Base-by-base conservation (phyloP, 2,113 vertebrate genomes). In the Pachyramphus minor region DNA sequence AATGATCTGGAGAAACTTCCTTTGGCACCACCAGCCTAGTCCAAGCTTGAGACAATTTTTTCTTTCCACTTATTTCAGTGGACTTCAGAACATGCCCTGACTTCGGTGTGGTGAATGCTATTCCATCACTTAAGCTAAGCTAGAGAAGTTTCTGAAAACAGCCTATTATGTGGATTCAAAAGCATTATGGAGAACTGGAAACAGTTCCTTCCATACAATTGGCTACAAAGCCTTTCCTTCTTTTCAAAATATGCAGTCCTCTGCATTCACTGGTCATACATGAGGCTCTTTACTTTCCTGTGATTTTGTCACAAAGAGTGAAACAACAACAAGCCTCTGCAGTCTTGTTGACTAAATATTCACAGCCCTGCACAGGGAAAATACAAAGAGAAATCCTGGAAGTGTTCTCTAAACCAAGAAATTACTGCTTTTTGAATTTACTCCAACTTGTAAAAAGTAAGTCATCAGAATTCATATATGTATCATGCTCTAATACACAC, bases 1-100 rank as follows among this genome's bases (percentile, higher is more conserved):
- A 83, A 19, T 8, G 82, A 71, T 80, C 85, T 74, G 35, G 68
- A 93, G 72, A 92, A 88, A 68, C 79, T 90, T 94, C 95, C 47
- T 84, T 63, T 88, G 88, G 69, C 88, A 78, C 19, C 64, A 42
- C 25, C 60, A 91, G 56, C 18, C 50, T 68, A 79, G 50, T 69
- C 49, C 37, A 87, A 91, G 59, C 30, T 64, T 19, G 47, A 95
- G 82, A 89, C 69, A 41, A 58, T 22, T 64, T 84, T 49, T 39
- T 64, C 41, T 24, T 28, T 79, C 14, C 25, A 39, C 4, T 89
- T 74, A 67, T 49, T 95, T 84, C 87, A 81, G 35, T 49, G 78
- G 67, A 53, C 77, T 60, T 63, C n/a, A 90, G 63, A 94, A 56
- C 55, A 67, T 80, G 53, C 59, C 59, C 78, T 69, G 59, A 66